Percentiles rank a stretch among this genome's conserved stretches.
Evolutionary conservation across 2,113 vertebrate species (phyloP).

Genomic region (Hipposideros armiger): DNA sequence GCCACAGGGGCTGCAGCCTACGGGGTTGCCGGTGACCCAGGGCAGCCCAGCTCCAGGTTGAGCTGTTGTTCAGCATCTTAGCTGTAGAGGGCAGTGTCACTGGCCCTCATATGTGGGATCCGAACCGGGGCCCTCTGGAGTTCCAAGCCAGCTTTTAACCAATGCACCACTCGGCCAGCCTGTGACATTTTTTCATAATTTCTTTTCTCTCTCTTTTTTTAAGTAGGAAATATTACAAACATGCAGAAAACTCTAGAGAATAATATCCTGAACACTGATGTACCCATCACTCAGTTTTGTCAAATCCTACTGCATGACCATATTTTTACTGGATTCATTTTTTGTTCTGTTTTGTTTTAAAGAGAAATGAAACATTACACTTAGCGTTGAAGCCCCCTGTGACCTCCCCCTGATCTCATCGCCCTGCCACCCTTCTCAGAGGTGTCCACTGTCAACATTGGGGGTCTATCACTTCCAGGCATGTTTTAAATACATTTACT

Average conservation of each 20-base stretch:
- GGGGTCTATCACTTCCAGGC: neutral
- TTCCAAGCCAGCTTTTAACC: no score
- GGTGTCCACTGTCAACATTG: neutral
- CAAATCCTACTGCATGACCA: neutral
- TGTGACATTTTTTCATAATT: neutral
- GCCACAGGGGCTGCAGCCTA: no score
- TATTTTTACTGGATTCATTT: neutral
- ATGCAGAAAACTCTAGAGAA: neutral
- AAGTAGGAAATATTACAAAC: slow-evolving; percentile 4
- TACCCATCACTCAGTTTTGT: neutral
- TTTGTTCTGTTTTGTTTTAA: neutral
- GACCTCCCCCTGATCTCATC: neutral
- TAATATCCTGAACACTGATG: neutral
- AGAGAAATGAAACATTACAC: neutral
- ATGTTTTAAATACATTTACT: neutral
- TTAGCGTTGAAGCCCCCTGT: neutral
- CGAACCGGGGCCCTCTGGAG: no score
- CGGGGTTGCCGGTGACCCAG: no score
- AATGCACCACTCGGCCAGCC: no score
- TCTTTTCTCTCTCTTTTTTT: neutral
- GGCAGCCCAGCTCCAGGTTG: no score
- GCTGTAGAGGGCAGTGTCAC: no score
- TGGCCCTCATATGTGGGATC: no score
- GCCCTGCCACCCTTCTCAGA: neutral
- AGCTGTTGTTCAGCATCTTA: no score